phyloP scores from a whole-genome alignment of 1,140 invertebrate species.

The Holotrichia oblita region DNA sequence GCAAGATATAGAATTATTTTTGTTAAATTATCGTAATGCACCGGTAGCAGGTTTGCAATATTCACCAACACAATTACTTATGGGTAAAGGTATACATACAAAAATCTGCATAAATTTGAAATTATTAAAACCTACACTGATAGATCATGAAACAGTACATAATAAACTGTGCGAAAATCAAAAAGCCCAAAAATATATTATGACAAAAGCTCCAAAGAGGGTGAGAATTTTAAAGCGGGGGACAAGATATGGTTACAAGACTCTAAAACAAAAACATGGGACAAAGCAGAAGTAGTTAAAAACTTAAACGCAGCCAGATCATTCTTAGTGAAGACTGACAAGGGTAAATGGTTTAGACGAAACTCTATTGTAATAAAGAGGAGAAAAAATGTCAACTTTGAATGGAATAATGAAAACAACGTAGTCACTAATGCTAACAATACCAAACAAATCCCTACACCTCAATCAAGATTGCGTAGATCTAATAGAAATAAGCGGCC shows the following conservation, averaged over 20 bases:
- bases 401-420: not conserved
- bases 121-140: not conserved
- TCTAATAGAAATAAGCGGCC: not conserved
- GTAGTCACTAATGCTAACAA: not conserved
- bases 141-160: not conserved
- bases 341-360: slow-evolving; percentile 1
- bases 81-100: not conserved
- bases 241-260: not conserved
- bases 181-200: not conserved
- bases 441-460: not conserved
- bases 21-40: slow-evolving; percentile 24
- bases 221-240: not conserved
- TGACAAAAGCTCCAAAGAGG: not conserved
- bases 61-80: not conserved
- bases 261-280: not conserved
- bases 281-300: not conserved
- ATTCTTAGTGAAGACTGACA: not conserved
- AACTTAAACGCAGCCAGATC: not conserved
- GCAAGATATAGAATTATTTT: slow-evolving; percentile 6
- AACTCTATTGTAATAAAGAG: not conserved
- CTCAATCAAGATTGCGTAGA: not conserved
- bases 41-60: not conserved
- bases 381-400: not conserved
- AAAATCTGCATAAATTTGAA: not conserved
- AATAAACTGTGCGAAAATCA: not conserved